Evolutionary conservation across 2,888 invertebrate species (phyloP).

Genomic region (Apodemia arnacis): DNA sequence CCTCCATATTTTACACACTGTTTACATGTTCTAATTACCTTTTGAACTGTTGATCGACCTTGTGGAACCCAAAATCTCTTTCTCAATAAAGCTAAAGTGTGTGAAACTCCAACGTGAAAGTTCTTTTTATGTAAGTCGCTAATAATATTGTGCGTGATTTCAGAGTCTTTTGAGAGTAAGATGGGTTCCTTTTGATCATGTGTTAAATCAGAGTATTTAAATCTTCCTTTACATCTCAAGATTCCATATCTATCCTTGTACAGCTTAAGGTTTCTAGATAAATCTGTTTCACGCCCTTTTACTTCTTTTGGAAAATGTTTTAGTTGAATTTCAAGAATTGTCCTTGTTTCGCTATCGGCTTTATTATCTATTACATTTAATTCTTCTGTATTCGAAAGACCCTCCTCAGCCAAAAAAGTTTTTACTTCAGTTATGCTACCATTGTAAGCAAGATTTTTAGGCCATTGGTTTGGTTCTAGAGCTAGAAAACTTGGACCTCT

Average conservation of each 20-base stretch:
- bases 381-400: neutral
- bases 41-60: conserved; percentile 16
- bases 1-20: conserved; percentile 77
- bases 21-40: conserved; percentile 46
- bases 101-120: neutral
- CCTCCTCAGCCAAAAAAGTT: conserved; percentile 10
- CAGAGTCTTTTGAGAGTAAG: neutral
- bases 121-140: neutral
- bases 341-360: neutral
- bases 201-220: neutral
- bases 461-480: neutral
- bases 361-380: too few species aligned
- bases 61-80: conserved; percentile 16
- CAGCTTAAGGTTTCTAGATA: conserved; percentile 18
- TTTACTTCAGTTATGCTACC: neutral
- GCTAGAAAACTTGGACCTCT: conserved; percentile 1
- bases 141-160: neutral
- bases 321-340: conserved; percentile 4
- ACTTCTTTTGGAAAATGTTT: conserved; percentile 31
- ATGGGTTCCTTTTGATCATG: neutral
- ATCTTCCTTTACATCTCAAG: neutral
- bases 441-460: too few species aligned
- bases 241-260: conserved; percentile 21
- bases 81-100: neutral
- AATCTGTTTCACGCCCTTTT: conserved; percentile 10